Conservation (phyloP, 2,113 vertebrate genomes). For the Datnioides undecimradiatus region DNA sequence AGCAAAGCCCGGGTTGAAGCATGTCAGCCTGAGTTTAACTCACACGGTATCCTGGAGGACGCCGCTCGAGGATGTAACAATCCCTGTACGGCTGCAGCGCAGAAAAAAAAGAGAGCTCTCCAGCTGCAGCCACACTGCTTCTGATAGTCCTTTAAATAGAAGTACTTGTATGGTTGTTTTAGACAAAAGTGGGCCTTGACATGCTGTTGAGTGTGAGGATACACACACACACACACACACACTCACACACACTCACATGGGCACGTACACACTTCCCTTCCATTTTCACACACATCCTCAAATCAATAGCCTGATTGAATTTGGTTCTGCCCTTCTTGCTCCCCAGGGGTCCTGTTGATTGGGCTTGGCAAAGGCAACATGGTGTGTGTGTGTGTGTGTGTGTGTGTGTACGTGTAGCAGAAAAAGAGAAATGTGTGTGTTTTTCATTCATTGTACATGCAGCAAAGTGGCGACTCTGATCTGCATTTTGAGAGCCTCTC, state of each 20-base stretch:
- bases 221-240: conserved; percentile 21
- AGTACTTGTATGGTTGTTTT: conserved; percentile 32
- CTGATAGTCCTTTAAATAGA: conserved; percentile 62
- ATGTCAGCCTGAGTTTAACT: conserved; percentile 56
- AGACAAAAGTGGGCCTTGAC: conserved; percentile 48
- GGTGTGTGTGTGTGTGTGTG: conserved; percentile 22
- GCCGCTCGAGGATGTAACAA: conserved; percentile 32
- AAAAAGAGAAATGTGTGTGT: background rate
- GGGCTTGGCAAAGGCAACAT: conserved; percentile 39
- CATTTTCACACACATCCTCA: conserved; percentile 39
- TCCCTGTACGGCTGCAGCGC: conserved; percentile 8
- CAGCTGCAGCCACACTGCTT: conserved; percentile 34
- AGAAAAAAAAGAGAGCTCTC: conserved; percentile 33
- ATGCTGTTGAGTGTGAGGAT: conserved; percentile 31
- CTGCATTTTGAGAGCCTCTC: conserved; percentile 42
- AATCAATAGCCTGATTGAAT: conserved; percentile 71
- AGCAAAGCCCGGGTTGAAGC: conserved; percentile 42
- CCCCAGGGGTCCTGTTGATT: conserved; percentile 49
- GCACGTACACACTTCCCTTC: conserved; percentile 6
- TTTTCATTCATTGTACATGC: conserved; percentile 9
- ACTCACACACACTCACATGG: conserved; percentile 23
- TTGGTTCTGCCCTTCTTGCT: conserved; percentile 42
- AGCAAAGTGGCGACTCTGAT: conserved; percentile 25
- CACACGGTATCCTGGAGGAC: conserved; percentile 47
- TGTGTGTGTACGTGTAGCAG: conserved; percentile 10